Conservation (phyloP, 1,140 invertebrate genomes). For the Drosophila rhopaloa region DNA sequence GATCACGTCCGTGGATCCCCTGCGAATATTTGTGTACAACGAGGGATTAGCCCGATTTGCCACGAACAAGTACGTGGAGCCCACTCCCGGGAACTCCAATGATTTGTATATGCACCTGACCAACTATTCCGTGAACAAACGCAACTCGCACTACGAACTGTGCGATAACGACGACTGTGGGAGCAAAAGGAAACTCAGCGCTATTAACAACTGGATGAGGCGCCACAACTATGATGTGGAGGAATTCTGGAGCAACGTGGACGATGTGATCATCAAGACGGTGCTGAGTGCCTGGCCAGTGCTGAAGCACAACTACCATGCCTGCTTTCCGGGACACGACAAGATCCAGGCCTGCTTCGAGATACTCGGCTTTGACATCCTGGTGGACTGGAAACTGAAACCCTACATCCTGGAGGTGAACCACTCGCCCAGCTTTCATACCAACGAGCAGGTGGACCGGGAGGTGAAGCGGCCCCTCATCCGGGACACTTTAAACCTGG, state of each 20-base stretch:
- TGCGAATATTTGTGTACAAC: conserved; percentile 97
- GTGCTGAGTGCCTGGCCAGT: conserved; percentile 93
- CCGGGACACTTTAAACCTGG: conserved; percentile 92
- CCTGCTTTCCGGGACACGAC: conserved; percentile 94
- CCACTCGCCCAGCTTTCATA: conserved; percentile 96
- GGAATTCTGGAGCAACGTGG: conserved; percentile 92
- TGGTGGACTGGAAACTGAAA: conserved; percentile 93
- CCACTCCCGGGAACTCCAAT: conserved; percentile 90
- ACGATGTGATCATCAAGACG: conserved; percentile 96
- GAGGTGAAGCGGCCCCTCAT: conserved; percentile 93
- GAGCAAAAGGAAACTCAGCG: conserved; percentile 94
- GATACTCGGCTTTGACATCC: conserved; percentile 94
- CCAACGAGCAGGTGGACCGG: conserved; percentile 92
- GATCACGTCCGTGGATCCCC: conserved; percentile 97
- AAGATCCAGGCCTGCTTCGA: conserved; percentile 95
- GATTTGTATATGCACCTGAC: conserved; percentile 98
- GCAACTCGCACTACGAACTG: conserved; percentile 90
- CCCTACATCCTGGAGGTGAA: conserved; percentile 95
- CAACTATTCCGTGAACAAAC: conserved; percentile 98
- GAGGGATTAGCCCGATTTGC: conserved; percentile 97
- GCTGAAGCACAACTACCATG: conserved; percentile 94
- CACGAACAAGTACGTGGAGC: conserved; percentile 93
- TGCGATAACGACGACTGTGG: conserved; percentile 89
- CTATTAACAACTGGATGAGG: conserved; percentile 90
- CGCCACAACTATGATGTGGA: conserved; percentile 90